Percentiles rank a stretch among this genome's conserved stretches.
Conservation (phyloP, 2,113 vertebrate genomes). For the Paracanthobrama guichenoti region DNA sequence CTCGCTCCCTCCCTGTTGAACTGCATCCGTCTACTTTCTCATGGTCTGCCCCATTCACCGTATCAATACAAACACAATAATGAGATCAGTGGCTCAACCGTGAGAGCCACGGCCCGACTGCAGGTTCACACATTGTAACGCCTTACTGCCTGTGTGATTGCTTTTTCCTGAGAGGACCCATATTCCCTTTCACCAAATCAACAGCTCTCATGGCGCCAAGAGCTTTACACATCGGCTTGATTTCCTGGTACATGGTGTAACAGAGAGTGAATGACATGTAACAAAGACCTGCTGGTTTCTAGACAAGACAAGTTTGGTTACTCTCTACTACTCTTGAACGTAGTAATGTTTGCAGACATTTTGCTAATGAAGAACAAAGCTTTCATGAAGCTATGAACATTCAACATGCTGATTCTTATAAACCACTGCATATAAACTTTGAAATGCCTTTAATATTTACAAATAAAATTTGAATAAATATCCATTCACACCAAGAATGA, state of each 20-base stretch:
- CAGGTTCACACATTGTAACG: slow-evolving; percentile 8
- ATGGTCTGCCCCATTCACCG: slow-evolving; percentile 21
- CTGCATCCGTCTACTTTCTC: slow-evolving; percentile 7
- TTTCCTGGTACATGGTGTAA: slow-evolving; percentile 38
- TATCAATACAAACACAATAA: slow-evolving; percentile 34
- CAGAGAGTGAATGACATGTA: slow-evolving; percentile 15
- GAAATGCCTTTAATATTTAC: background rate
- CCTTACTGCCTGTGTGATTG: slow-evolving; percentile 27
- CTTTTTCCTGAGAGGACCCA: slow-evolving; percentile 29
- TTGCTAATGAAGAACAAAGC: background rate
- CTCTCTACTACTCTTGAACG: background rate
- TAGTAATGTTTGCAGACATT: background rate
- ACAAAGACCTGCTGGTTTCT: slow-evolving; percentile 32
- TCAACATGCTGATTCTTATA: background rate
- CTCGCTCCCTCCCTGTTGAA: background rate
- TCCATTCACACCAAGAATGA: background rate
- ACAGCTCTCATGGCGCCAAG: slow-evolving; percentile 16
- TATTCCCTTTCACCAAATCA: slow-evolving; percentile 47
- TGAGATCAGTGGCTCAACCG: slow-evolving; percentile 24
- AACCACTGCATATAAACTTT: background rate
- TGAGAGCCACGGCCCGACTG: slow-evolving; percentile 27
- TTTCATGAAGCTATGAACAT: background rate
- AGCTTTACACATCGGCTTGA: slow-evolving; percentile 26
- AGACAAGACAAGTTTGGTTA: slow-evolving; percentile 17
- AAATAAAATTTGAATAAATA: background rate